Base-by-base conservation (phyloP, 1,140 invertebrate species). In the Monomorium pharaonis region DNA sequence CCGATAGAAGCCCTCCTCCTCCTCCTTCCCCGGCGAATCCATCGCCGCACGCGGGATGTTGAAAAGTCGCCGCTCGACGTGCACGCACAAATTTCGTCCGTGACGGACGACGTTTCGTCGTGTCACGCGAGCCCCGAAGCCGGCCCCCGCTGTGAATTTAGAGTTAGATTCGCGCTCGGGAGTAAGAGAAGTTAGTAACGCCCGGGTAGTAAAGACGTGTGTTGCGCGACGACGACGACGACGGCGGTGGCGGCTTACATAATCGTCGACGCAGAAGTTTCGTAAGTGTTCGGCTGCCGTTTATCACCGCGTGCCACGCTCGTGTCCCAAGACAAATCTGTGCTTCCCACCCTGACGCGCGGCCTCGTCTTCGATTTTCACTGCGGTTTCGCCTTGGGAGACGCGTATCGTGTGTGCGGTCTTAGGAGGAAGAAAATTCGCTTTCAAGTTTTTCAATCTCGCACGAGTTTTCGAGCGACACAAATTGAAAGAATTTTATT, bases 141-240 rank as follows among this genome's bases (percentile, higher is more conserved):
- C 69, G n/a, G n/a, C n/a, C n/a, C n/a, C n/a, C n/a, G 67, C 72
- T 83, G 51, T 83, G 51, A 7, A 83, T 83, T 83, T 74, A 74
- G n/a, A n/a, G n/a, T n/a, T n/a, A n/a, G 54, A 74, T 72, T 58
- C 51, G 33, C 33, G 37, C 77, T 72, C 51, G 30, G 51, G 42
- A 74, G 72, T 72, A n/a, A n/a, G n/a, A n/a, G n/a, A n/a, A n/a
- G n/a, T n/a, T n/a, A n/a, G n/a, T n/a, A 83, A 60, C 70, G 33
- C 51, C 18, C 51, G 62, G 33, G 44, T 65, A 54, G 54, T 24
- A 33, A 83, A 72, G 67, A 72, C 67, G 67, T 83, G 67, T 83
- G 51, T 47, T 83, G 67, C 51, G n/a, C 78, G 67, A 24, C n/a
- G 42, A 7, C 74, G n/a, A 9, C n/a, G 42, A 7, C 42, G 42